Conservation (phyloP, 2,797 vertebrate species). For the Lates japonicus region DNA sequence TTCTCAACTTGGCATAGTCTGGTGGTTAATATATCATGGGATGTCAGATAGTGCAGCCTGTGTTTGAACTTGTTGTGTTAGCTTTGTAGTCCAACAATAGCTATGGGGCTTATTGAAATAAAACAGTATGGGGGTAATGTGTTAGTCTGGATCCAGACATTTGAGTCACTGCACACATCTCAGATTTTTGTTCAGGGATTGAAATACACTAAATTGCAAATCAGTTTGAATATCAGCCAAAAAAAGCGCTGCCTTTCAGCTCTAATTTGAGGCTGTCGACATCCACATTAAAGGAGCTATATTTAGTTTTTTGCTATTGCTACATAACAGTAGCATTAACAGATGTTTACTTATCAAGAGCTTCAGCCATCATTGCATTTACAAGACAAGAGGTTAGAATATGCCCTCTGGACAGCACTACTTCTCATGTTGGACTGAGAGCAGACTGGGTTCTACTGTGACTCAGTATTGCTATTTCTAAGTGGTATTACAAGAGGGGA, state of each 20-base stretch:
- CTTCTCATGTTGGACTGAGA: no score
- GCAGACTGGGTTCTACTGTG: no score
- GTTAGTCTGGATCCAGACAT: background rate
- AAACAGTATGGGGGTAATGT: background rate
- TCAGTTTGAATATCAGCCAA: slow-evolving; percentile 20
- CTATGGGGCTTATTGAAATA: background rate
- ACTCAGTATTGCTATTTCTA: no score
- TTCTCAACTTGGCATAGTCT: background rate
- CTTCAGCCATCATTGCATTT: no score
- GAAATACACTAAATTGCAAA: background rate
- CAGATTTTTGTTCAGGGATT: background rate
- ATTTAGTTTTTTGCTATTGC: no score
- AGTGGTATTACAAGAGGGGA: no score
- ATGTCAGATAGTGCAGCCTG: background rate
- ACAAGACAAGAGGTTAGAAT: no score
- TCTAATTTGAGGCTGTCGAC: background rate
- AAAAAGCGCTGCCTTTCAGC: slow-evolving; percentile 8
- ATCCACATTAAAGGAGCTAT: background rate
- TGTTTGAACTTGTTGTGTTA: background rate
- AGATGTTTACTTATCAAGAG: no score
- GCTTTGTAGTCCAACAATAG: slow-evolving; percentile 1
- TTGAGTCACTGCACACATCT: slow-evolving; percentile 7
- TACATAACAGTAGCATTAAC: no score
- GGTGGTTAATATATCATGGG: slow-evolving; percentile 23
- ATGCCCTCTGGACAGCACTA: no score